phyloP scores from a whole-genome alignment of 37 sponge, comb jelly and placozoan genomes.

The Chondrilla cf. caribensis region DNA sequence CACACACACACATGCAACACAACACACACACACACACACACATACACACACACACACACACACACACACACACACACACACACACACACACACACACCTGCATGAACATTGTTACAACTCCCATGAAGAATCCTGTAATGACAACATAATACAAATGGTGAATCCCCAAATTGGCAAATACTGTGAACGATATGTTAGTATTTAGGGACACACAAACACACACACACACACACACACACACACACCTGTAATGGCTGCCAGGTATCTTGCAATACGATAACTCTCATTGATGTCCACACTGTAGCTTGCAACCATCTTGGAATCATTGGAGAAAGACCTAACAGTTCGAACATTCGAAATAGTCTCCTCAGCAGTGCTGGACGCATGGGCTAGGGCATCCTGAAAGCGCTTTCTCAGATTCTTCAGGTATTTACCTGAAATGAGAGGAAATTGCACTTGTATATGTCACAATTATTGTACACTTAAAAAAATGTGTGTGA shows the following conservation, averaged over 20 bases:
- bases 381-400: constrained; percentile 75
- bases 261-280: constrained; percentile 53
- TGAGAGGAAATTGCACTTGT: background rate
- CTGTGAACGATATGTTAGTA: too few species aligned
- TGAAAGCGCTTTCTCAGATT: constrained; percentile 66
- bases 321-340: constrained; percentile 78
- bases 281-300: constrained; percentile 61
- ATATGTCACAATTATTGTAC: background rate
- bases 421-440: constrained; percentile 68
- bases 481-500: background rate
- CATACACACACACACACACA: constrained; percentile 13
- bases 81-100: background rate
- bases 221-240: constrained; percentile 12
- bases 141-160: too few species aligned
- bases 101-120: too few species aligned
- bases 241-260: constrained; percentile 58
- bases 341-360: constrained; percentile 79
- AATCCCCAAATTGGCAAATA: too few species aligned
- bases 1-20: background rate
- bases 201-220: constrained; percentile 6
- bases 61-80: background rate
- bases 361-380: constrained; percentile 77
- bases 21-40: constrained; percentile 22
- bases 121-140: too few species aligned
- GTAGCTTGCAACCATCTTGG: constrained; percentile 51